Conservation (phyloP, 2,888 invertebrate species). For the Ctenicera cuprea region DNA sequence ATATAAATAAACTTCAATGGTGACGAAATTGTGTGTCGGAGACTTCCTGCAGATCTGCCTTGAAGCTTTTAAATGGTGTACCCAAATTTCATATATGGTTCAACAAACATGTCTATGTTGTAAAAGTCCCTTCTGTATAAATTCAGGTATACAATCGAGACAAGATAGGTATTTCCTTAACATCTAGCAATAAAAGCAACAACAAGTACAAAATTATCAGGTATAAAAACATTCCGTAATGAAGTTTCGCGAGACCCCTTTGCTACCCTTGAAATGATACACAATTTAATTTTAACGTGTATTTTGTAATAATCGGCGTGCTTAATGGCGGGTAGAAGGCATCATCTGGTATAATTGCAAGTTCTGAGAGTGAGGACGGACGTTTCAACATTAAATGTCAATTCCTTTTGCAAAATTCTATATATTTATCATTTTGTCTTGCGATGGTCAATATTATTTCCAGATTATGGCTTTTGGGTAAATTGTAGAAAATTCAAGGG, state of each 20-base stretch:
- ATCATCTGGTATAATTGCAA: slow-evolving; percentile 32
- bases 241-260: slow-evolving; percentile 1
- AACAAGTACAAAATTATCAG: slow-evolving; percentile 28
- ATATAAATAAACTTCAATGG: too few relatives aligned
- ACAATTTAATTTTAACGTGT: slow-evolving; percentile 42
- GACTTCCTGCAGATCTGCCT: too few relatives aligned
- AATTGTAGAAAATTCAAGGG: slow-evolving; percentile 1
- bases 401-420: slow-evolving; percentile 44
- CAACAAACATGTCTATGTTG: too few relatives aligned
- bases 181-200: slow-evolving; percentile 5
- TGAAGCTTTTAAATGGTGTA: too few relatives aligned
- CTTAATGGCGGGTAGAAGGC: slow-evolving; percentile 40
- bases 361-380: slow-evolving; percentile 20
- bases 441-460: slow-evolving; percentile 24
- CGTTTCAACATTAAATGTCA: slow-evolving; percentile 46
- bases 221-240: slow-evolving; percentile 19
- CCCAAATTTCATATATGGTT: too few relatives aligned
- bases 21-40: too few relatives aligned
- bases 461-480: slow-evolving; percentile 7
- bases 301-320: slow-evolving; percentile 37
- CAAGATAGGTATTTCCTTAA: not conserved
- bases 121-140: too few relatives aligned
- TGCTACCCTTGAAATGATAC: slow-evolving; percentile 43
- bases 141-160: not conserved
- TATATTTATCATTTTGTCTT: slow-evolving; percentile 13